phyloP scores from a whole-genome alignment of 2,888 invertebrate species.

The Diadegma fenestrale region DNA sequence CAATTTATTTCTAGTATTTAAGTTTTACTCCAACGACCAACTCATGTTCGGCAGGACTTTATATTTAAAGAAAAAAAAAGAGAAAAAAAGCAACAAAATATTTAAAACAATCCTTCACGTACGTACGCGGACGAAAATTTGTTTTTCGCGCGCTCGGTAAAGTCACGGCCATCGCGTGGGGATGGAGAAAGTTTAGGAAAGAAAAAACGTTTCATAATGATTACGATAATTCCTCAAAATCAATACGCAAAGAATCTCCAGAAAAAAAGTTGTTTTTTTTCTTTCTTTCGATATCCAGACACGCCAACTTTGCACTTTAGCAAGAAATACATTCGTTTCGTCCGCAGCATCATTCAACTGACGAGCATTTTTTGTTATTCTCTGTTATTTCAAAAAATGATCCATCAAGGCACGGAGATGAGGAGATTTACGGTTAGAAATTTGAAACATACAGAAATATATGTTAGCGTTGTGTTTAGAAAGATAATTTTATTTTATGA shows the following conservation, averaged over 20 bases:
- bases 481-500: slow-evolving; percentile 83
- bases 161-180: neutral
- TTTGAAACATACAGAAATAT: slow-evolving; percentile 64
- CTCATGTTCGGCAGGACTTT: slow-evolving; percentile 39
- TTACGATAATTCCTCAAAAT: neutral
- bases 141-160: slow-evolving; percentile 23
- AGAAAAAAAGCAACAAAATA: slow-evolving; percentile 9
- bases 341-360: slow-evolving; percentile 76
- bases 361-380: slow-evolving; percentile 70
- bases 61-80: neutral
- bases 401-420: slow-evolving; percentile 64
- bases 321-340: slow-evolving; percentile 73
- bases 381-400: slow-evolving; percentile 79
- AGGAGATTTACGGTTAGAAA: slow-evolving; percentile 41
- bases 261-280: slow-evolving; percentile 13
- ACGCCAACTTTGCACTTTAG: neutral
- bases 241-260: slow-evolving; percentile 6
- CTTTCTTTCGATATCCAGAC: slow-evolving; percentile 4
- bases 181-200: neutral
- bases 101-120: slow-evolving; percentile 40
- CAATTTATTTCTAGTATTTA: slow-evolving; percentile 77
- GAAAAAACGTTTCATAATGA: neutral
- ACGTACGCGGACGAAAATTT: slow-evolving; percentile 11
- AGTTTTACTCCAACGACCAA: slow-evolving; percentile 73
- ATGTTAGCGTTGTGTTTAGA: slow-evolving; percentile 78